A percentile compares a stretch with the other conserved stretches of the same genome.
phyloP scores from a whole-genome alignment of 2,888 invertebrate genomes.

The Cataglyphis livida region DNA sequence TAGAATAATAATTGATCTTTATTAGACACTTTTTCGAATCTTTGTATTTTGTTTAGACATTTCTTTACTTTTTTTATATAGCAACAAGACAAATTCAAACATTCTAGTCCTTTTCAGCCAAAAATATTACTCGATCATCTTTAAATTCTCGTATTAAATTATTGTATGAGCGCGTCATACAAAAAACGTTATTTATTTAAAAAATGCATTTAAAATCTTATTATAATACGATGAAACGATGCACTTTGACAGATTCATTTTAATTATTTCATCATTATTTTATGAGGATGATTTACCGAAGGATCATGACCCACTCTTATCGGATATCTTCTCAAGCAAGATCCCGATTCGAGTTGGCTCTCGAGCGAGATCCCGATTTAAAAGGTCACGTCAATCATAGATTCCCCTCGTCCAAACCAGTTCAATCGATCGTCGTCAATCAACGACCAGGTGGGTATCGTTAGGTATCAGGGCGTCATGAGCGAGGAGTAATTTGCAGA shows the following conservation, averaged over 20 bases:
- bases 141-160: not conserved
- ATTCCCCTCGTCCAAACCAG: not conserved
- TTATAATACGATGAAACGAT: not conserved
- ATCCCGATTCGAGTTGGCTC: not conserved
- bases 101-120: not conserved
- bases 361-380: not conserved
- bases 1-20: too few species aligned
- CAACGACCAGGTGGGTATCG: slow-evolving; percentile 71
- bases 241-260: not conserved
- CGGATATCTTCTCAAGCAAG: not conserved
- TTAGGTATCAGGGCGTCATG: slow-evolving; percentile 82
- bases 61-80: too few species aligned
- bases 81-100: not conserved
- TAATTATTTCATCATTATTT: not conserved
- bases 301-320: too few species aligned
- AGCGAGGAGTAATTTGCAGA: slow-evolving; percentile 82
- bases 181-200: not conserved
- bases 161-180: too few species aligned
- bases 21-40: too few species aligned
- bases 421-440: slow-evolving; percentile 65
- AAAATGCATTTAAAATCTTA: not conserved
- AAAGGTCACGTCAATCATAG: slow-evolving; percentile 11
- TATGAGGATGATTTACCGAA: not conserved
- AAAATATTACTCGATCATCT: not conserved
- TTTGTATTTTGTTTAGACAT: too few species aligned